phyloP scores from a whole-genome alignment of 2,888 invertebrate genomes.

The Celastrina argiolus region DNA sequence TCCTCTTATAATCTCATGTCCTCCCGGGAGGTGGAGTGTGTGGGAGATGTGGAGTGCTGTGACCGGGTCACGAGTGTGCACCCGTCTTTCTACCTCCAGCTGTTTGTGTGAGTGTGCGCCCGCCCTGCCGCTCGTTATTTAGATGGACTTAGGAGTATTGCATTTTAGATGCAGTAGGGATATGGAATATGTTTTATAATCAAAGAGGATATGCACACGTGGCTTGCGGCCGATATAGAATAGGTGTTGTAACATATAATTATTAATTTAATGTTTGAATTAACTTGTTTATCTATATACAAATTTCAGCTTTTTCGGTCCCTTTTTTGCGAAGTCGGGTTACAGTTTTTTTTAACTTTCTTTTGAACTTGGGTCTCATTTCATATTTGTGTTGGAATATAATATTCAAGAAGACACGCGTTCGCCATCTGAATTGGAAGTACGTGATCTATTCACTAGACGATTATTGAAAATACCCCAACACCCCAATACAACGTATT shows the following conservation, averaged over 20 bases:
- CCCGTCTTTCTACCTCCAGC: not conserved
- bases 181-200: not conserved
- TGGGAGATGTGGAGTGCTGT: too few species aligned
- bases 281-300: too few species aligned
- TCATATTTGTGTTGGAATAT: too few species aligned
- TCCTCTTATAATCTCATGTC: not conserved
- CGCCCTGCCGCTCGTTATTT: not conserved
- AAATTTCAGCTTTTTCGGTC: too few species aligned
- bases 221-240: too few species aligned
- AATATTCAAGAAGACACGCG: not conserved
- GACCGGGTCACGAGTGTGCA: not conserved
- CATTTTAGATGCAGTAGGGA: not conserved
- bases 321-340: too few species aligned
- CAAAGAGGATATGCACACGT: too few species aligned
- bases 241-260: too few species aligned
- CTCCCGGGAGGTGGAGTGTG: too few species aligned
- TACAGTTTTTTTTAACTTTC: too few species aligned
- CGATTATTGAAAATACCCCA: constrained; percentile 9
- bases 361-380: too few species aligned
- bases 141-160: not conserved
- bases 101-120: not conserved
- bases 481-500: not conserved
- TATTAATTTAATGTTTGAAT: too few species aligned
- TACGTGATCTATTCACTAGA: not conserved
- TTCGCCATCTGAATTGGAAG: not conserved